phyloP scores from a whole-genome alignment of 2,888 invertebrate species.

The Esperia sulphurella region DNA sequence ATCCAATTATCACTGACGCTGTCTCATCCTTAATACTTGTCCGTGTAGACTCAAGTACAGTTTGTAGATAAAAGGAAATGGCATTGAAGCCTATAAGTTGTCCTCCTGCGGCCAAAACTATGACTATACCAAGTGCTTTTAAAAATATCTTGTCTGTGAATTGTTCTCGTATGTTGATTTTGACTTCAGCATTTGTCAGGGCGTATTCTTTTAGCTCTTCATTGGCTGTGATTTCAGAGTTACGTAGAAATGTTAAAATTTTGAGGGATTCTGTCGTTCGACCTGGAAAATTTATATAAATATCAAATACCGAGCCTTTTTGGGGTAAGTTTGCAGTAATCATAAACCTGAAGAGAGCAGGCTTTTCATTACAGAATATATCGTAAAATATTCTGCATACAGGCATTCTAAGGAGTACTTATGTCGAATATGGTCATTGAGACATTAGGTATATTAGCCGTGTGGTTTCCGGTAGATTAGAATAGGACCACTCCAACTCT shows the following conservation, averaged over 20 bases:
- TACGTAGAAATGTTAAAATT: conserved; percentile 40
- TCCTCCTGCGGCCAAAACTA: conserved; percentile 12
- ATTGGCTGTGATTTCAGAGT: conserved; percentile 37
- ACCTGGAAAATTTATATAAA: conserved; percentile 27
- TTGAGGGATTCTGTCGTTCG: conserved; percentile 38
- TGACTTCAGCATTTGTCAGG: conserved; percentile 2
- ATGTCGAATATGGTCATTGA: no score
- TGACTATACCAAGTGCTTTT: conserved; percentile 15
- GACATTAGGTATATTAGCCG: no score
- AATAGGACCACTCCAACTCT: no score
- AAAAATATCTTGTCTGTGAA: conserved; percentile 20
- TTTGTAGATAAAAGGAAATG: conserved; percentile 26
- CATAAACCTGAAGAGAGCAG: no score
- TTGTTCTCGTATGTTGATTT: conserved; percentile 17
- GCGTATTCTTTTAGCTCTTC: conserved; percentile 50
- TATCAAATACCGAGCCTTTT: no score
- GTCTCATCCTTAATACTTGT: conserved; percentile 24
- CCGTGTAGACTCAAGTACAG: conserved; percentile 27
- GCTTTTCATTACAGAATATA: no score
- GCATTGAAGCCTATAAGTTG: conserved; percentile 24
- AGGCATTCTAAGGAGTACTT: no score
- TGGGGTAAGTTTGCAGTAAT: no score
- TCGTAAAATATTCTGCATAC: no score
- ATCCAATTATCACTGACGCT: conserved; percentile 27
- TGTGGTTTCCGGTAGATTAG: no score